These are phyloP conservation scores for Troides aeacus DNA, from an alignment of 2,888 invertebrate species.

Conservation along the genomic window DNA sequence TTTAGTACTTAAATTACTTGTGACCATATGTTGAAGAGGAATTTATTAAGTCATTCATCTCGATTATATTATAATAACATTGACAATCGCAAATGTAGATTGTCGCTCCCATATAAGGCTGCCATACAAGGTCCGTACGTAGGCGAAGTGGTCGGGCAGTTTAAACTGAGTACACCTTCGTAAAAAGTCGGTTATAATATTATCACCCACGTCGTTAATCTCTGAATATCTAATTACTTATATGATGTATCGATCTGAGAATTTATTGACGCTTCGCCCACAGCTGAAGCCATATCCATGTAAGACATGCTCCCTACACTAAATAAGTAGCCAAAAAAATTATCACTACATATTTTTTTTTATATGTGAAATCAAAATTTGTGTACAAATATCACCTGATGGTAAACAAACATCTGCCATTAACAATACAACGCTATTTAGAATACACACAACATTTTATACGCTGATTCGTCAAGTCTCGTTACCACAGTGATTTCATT, in stretches of 20 bases:
- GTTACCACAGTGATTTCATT: too few species aligned
- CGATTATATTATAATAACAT: conserved; percentile 60
- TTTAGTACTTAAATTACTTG: too few species aligned
- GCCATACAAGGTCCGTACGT: conserved; percentile 55
- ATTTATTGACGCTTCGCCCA: conserved; percentile 21
- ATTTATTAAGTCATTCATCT: conserved; percentile 4
- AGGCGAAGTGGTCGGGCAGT: conserved; percentile 65
- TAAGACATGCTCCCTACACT: conserved; percentile 31
- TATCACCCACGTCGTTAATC: conserved; percentile 52
- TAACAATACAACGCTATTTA: too few species aligned
- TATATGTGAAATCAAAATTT: too few species aligned
- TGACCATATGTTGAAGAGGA: too few species aligned
- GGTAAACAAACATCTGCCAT: too few species aligned
- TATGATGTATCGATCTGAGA: conserved; percentile 25
- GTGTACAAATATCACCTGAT: too few species aligned
- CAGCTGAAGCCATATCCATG: conserved; percentile 29
- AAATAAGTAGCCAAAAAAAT: conserved; percentile 11
- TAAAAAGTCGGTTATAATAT: conserved; percentile 49
- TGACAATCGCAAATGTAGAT: conserved; percentile 54
- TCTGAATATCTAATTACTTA: conserved; percentile 35
- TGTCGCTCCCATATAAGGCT: conserved; percentile 55
- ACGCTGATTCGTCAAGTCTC: too few species aligned
- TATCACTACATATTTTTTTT: neutral
- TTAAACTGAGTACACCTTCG: conserved; percentile 49
- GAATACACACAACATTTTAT: too few species aligned